Base-by-base conservation (phyloP, 1,140 invertebrate species). In the Philotrypesis tridentata region DNA sequence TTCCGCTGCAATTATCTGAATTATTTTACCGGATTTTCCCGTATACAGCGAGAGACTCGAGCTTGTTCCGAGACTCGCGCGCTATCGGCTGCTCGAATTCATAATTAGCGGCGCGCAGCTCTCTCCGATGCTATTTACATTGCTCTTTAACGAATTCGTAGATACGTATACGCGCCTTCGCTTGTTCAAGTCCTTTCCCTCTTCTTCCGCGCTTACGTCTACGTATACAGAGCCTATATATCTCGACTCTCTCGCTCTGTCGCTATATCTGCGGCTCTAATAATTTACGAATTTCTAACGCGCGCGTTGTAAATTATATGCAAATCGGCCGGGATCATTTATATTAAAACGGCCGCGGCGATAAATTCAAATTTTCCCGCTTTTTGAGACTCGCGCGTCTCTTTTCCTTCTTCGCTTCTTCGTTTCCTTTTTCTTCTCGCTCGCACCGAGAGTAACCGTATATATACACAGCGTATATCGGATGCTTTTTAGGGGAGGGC, bases 301-400 rank as follows among this genome's bases (percentile, higher is more conserved):
- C 25, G 25, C 31, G 12, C 31, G 48, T 82, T 83, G 76, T 83
- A 83, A 83, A 83, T 83, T 83, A 83, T 83, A 83, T 71, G 72
- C 29, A 80, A 60, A 83, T 83, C 29, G 63, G n/a, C 60, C 21
- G 68, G 29, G 68, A 71, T 82, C 71, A 72, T 83, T 80, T 83
- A 67, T 80, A 80, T 83, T 83, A 80, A 80, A 83, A 76, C 12
- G 12, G 48, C 12, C 6, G 4, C 17, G 48, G 60, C 33, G 31
- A 83, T 83, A 83, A 83, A 83, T 83, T 80, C 37, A 80, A 80
- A 83, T 83, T 80, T 83, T 83, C 48, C 17, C 40, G 21, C 43
- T 68, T 77, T 82, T 73, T 79, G 68, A 78, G 3, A 72, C 33
- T 75, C 29, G 0, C 33, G 29, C 17, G 21, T 70, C 79, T 70